Conservation (phyloP, 1,140 invertebrate species). For the Palaemon carinicauda region DNA sequence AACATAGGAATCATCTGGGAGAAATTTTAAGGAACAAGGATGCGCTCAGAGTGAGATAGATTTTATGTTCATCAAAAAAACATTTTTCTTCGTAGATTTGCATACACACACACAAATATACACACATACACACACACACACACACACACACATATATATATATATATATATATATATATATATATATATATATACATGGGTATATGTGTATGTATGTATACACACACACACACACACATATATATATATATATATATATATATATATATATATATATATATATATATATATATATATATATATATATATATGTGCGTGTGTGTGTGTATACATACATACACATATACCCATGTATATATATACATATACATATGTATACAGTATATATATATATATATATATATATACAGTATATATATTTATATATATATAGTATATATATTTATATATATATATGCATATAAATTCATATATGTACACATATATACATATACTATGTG, state of each 20-base stretch:
- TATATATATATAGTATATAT: too few species aligned
- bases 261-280: conserved; percentile 2
- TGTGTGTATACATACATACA: background rate
- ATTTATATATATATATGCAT: too few species aligned
- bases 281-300: conserved; percentile 2
- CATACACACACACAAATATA: background rate
- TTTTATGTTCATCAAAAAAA: background rate
- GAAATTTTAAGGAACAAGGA: too few species aligned
- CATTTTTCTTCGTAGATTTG: background rate
- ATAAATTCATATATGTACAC: too few species aligned
- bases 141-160: background rate
- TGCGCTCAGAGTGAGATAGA: too few species aligned
- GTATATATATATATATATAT: too few species aligned
- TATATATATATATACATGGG: background rate
- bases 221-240: background rate
- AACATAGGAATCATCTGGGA: too few species aligned
- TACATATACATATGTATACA: background rate
- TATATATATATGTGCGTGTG: background rate
- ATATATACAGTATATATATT: too few species aligned
- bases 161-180: background rate
- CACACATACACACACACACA: background rate
- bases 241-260: background rate
- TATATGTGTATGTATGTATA: background rate
- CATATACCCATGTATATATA: background rate
- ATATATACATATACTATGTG: too few species aligned